These are phyloP conservation scores for Sorex araneus DNA, from an alignment of 2,113 vertebrate species.

Conservation along the genomic window DNA sequence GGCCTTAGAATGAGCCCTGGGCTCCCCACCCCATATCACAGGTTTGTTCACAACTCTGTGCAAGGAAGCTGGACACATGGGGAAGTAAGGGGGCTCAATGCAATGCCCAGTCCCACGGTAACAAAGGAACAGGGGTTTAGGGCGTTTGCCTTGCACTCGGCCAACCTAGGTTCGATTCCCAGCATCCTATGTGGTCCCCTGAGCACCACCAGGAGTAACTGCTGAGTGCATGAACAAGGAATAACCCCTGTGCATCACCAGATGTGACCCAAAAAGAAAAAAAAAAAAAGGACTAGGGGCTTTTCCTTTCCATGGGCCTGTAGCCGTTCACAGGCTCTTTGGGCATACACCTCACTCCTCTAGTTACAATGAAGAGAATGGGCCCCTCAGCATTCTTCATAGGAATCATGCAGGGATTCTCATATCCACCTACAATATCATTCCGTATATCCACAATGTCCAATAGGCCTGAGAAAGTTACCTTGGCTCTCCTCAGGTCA, in stretches of 20 bases:
- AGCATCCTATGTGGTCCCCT: too few relatives aligned
- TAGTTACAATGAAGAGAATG: constrained; percentile 95
- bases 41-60: constrained; percentile 86
- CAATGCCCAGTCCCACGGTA: constrained; percentile 95
- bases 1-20: constrained; percentile 90
- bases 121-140: constrained; percentile 89
- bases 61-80: constrained; percentile 89
- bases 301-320: constrained; percentile 90
- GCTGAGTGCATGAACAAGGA: too few relatives aligned
- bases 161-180: too few relatives aligned
- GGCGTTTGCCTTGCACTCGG: too few relatives aligned
- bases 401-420: constrained; percentile 90
- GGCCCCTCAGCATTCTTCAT: constrained; percentile 91
- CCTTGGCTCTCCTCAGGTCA: constrained; percentile 53
- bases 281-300: constrained; percentile 89
- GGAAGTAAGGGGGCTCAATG: constrained; percentile 93
- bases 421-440: constrained; percentile 85
- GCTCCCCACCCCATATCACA: constrained; percentile 93
- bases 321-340: constrained; percentile 88
- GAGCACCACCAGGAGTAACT: too few relatives aligned
- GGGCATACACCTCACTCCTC: constrained; percentile 91
- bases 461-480: constrained; percentile 85
- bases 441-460: constrained; percentile 87
- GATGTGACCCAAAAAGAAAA: too few relatives aligned
- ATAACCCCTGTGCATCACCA: too few relatives aligned